Percentiles rank a stretch among this genome's conserved stretches.
Evolutionary conservation across 1,140 invertebrate genomes (phyloP).

Genomic region (Ephestia elutella): DNA sequence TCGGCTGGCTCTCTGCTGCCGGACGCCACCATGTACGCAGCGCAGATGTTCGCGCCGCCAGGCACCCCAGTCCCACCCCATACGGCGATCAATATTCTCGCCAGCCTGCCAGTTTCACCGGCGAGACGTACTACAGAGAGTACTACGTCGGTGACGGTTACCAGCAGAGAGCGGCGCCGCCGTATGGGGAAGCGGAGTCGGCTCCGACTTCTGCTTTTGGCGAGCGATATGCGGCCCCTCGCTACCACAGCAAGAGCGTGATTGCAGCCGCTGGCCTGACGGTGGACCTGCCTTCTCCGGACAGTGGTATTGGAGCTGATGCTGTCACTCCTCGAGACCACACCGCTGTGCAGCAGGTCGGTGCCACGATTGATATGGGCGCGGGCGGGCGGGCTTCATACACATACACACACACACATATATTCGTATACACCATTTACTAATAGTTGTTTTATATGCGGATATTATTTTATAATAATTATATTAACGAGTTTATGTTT

Average conservation of each 20-base stretch:
- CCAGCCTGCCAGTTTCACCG: slow-evolving; percentile 54
- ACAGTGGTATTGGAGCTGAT: slow-evolving; percentile 93
- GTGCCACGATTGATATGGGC: slow-evolving; percentile 47
- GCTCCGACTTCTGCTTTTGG: slow-evolving; percentile 55
- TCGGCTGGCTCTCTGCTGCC: slow-evolving; percentile 69
- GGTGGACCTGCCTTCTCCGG: slow-evolving; percentile 92
- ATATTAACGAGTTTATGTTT: slow-evolving; percentile 2
- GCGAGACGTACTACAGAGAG: slow-evolving; percentile 70
- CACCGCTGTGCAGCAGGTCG: slow-evolving; percentile 91
- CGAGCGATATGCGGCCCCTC: slow-evolving; percentile 65
- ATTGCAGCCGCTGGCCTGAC: slow-evolving; percentile 84
- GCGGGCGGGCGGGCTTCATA: slow-evolving; percentile 52
- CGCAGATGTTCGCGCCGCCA: slow-evolving; percentile 71
- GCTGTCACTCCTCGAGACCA: slow-evolving; percentile 92
- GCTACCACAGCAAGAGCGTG: slow-evolving; percentile 71
- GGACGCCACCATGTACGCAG: slow-evolving; percentile 70
- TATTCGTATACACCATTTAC: slow-evolving; percentile 24
- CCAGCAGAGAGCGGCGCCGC: slow-evolving; percentile 63
- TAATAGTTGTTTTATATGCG: slow-evolving; percentile 15
- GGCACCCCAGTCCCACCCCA: slow-evolving; percentile 69
- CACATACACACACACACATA: slow-evolving; percentile 28
- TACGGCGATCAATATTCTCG: slow-evolving; percentile 66
- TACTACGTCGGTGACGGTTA: slow-evolving; percentile 68
- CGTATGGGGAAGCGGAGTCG: slow-evolving; percentile 59
- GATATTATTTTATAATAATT: slow-evolving; percentile 22